Percentiles rank a stretch among this genome's conserved stretches.
Conservation (phyloP, 2,888 invertebrate genomes). For the Ceramica pisi region DNA sequence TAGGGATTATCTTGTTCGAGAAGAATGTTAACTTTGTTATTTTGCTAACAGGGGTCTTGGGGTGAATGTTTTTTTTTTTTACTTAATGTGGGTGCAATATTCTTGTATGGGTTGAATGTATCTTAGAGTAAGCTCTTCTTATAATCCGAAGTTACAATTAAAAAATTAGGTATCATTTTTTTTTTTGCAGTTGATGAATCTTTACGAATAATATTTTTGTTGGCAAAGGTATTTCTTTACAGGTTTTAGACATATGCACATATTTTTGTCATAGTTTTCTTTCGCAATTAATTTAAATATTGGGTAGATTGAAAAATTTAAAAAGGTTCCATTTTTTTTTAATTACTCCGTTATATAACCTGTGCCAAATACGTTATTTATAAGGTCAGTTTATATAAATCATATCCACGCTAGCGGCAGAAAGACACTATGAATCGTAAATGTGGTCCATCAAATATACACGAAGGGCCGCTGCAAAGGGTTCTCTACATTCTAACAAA, state of each 20-base stretch:
- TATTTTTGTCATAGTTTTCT: too few species aligned
- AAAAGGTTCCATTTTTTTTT: background rate
- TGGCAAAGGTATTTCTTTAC: too few species aligned
- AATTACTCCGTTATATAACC: background rate
- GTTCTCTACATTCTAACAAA: constrained; percentile 33
- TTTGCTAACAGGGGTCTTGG: background rate
- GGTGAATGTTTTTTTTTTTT: too few species aligned
- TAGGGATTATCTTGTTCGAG: background rate
- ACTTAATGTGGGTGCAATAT: too few species aligned
- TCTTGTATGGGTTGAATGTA: constrained; percentile 7
- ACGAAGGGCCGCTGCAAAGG: constrained; percentile 32
- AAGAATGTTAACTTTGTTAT: background rate
- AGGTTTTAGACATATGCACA: background rate
- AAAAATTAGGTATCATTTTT: background rate
- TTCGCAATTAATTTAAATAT: too few species aligned
- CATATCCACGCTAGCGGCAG: constrained; percentile 20
- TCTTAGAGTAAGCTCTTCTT: background rate
- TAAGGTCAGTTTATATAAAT: constrained; percentile 27
- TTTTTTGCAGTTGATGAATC: background rate
- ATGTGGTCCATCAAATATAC: constrained; percentile 53
- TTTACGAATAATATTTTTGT: background rate
- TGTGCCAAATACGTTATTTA: constrained; percentile 26
- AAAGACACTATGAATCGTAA: constrained; percentile 46
- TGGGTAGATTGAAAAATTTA: background rate
- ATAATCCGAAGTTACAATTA: background rate